Base-by-base conservation (phyloP, 2,888 invertebrate genomes). In the Pristionchus exspectatus region DNA sequence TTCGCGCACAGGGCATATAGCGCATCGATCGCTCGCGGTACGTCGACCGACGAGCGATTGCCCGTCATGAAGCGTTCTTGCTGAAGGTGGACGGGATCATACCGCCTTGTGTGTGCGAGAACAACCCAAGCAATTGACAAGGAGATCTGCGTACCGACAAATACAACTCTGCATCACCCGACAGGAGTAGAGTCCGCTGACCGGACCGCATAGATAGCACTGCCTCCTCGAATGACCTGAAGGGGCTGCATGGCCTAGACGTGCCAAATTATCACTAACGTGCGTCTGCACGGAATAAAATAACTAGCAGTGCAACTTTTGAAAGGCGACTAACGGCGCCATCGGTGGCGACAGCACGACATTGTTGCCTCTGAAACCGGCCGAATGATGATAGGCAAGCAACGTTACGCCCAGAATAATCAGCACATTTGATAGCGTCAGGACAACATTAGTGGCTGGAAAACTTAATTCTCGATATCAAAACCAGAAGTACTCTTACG, bases 361-460 rank as follows among this genome's bases (percentile, higher is more conserved):
- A 63, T 63, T 63, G 63, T 63, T 63, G 63, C 63, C 63, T 63
- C 63, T n/a, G n/a, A 63, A 63, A n/a, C 63, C 63, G n/a, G 63
- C 63, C 63, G 63, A n/a, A n/a, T 63, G 63, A n/a, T 63, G 63
- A 10, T 63, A 63, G n/a, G n/a, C 63, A 24, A 63, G 21, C 24
- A 63, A 4, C 1, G 63, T 63, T 9, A 63, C n/a, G 24, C 63
- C 63, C n/a, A 63, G 24, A 0, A n/a, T 63, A n/a, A n/a, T 63
- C 63, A 63, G 63, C 63, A n/a, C 63, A 63, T 63, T 63, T n/a
- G 63, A 63, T n/a, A 63, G 24, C 1, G 63, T 63, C 2, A 63
- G n/a, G 63, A 24, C n/a, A 4, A 63, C 24, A n/a, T n/a, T 63
- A 10, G 63, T 5, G 4, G 24, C 63, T 63, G 63, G 5, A 63